Conservation (phyloP, 2,888 invertebrate species). For the Unio delphinus region DNA sequence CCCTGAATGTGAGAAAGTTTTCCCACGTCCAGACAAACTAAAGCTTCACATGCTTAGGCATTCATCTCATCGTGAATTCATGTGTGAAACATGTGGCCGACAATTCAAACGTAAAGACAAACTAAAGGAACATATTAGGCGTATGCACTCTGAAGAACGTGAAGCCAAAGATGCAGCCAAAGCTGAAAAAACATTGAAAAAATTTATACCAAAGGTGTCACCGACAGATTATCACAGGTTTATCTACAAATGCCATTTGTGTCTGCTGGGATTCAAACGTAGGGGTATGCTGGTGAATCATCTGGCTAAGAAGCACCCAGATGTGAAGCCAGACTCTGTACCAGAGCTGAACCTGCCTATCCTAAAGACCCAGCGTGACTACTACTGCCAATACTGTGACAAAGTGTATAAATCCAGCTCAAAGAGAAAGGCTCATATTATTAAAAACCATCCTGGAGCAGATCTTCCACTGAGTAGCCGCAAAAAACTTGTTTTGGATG, state of each 20-base stretch:
- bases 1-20: conserved; percentile 80
- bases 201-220: conserved; percentile 76
- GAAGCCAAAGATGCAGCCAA: conserved; percentile 50
- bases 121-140: conserved; percentile 81
- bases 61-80: conserved; percentile 79
- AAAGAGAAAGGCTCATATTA: conserved; percentile 86
- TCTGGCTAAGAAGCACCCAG: conserved; percentile 79
- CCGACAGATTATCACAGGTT: conserved; percentile 82
- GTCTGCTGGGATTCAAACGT: conserved; percentile 84
- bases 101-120: conserved; percentile 82
- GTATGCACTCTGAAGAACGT: conserved; percentile 77
- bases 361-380: conserved; percentile 82
- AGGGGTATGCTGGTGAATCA: conserved; percentile 91
- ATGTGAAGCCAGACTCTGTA: conserved; percentile 78
- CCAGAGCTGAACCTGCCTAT: conserved; percentile 86
- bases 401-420: conserved; percentile 85
- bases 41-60: conserved; percentile 81
- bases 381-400: conserved; percentile 88
- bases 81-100: conserved; percentile 83
- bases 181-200: conserved; percentile 67
- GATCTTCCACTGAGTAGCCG: conserved; percentile 75
- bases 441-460: conserved; percentile 87
- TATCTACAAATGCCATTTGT: conserved; percentile 84
- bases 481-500: conserved; percentile 59
- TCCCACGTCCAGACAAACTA: conserved; percentile 81